These are phyloP conservation scores for Xiphophorus couchianus DNA, from an alignment of 2,113 vertebrate genomes.

Conservation along the genomic window DNA sequence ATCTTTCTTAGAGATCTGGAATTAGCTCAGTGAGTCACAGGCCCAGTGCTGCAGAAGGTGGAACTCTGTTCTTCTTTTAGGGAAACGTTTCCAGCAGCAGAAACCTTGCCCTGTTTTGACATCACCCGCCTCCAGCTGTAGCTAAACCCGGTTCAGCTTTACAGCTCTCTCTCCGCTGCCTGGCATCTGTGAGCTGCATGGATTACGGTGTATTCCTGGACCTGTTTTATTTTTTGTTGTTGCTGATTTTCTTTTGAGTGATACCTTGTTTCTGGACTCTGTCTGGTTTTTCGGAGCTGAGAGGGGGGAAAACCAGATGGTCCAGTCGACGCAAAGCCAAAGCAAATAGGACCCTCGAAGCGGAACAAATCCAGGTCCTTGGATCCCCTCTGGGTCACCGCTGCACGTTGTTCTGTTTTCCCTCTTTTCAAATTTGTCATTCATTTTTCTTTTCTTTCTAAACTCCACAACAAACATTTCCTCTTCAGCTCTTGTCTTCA, in stretches of 20 bases:
- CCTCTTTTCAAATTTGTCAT: conserved; percentile 13
- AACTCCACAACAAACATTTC: conserved; percentile 33
- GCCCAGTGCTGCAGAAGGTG: conserved; percentile 25
- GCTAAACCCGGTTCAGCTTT: conserved; percentile 44
- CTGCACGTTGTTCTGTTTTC: conserved; percentile 16
- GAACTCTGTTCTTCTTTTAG: conserved; percentile 31
- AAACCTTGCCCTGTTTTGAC: conserved; percentile 51
- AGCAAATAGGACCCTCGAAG: conserved; percentile 73
- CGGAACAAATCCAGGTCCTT: conserved; percentile 72
- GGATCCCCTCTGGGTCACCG: conserved; percentile 33
- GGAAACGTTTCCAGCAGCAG: conserved; percentile 35
- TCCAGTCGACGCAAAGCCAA: conserved; percentile 71
- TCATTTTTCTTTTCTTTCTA: conserved; percentile 4
- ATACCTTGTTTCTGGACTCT: conserved; percentile 56
- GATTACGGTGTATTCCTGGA: conserved; percentile 60
- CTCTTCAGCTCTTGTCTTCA: conserved; percentile 26
- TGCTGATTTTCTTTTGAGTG: conserved; percentile 23
- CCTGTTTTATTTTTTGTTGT: conserved; percentile 14
- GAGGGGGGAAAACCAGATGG: conserved; percentile 86
- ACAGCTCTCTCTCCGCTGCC: conserved; percentile 44
- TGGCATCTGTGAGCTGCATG: conserved; percentile 24
- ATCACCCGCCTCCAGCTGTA: conserved; percentile 41
- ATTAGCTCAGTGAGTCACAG: conserved; percentile 36
- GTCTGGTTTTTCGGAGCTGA: conserved; percentile 71
- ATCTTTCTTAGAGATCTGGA: conserved; percentile 35